Conservation (phyloP, 2,113 vertebrate genomes). For the Embiotoca jacksoni region DNA sequence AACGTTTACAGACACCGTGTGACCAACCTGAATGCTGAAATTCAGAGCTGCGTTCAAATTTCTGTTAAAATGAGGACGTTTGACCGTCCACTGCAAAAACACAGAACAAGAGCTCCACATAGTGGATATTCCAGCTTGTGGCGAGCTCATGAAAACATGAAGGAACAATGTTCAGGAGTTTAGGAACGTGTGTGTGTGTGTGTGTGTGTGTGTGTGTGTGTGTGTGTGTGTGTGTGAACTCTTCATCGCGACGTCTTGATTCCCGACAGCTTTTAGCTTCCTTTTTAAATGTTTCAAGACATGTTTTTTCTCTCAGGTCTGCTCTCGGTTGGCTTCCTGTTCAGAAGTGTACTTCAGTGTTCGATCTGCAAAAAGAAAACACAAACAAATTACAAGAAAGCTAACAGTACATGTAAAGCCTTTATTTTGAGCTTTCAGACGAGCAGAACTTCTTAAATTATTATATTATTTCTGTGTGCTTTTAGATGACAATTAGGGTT, state of each 20-base stretch:
- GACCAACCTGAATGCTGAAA: constrained; percentile 13
- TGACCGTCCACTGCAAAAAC: neutral
- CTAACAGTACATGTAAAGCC: neutral
- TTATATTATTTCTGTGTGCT: too few species aligned
- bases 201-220: too few species aligned
- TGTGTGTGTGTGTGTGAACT: neutral
- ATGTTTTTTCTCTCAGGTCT: constrained; percentile 1
- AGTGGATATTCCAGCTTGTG: constrained; percentile 44
- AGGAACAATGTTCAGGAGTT: neutral
- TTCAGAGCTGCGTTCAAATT: constrained; percentile 5
- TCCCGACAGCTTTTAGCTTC: neutral
- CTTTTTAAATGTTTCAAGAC: neutral
- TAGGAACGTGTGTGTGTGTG: neutral
- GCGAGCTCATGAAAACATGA: neutral
- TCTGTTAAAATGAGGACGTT: constrained; percentile 19
- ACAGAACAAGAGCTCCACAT: constrained; percentile 62
- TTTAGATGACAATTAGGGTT: too few species aligned
- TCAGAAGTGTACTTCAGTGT: constrained; percentile 32
- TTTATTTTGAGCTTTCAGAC: neutral
- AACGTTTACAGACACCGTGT: constrained; percentile 42
- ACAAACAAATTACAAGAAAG: neutral
- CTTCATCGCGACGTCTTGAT: neutral
- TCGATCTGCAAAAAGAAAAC: constrained; percentile 41
- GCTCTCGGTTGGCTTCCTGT: neutral
- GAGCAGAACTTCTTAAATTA: neutral